Evolutionary conservation across 2,113 vertebrate species (phyloP), one percentile per base, ranked within the genome.

Genomic region (Phyllopteryx taeniolatus): DNA sequence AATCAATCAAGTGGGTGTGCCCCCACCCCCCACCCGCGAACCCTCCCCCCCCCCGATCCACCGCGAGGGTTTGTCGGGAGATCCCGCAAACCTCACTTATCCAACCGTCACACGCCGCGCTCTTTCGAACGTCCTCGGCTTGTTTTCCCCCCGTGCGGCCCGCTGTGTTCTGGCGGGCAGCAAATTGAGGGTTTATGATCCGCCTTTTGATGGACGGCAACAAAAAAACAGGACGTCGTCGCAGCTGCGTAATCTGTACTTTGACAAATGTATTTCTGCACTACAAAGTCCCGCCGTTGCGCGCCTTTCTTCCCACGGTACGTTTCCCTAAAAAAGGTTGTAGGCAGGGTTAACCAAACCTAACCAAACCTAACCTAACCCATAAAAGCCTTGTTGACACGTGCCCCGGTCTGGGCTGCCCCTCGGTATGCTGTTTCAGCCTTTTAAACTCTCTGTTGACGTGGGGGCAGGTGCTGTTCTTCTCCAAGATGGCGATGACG

Each of bases 1-100:
- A 82, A 87, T 92, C 90, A 87, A 85, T 91, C 87, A 88, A 74
- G 74, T 80, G 72, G 72, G 82, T 68, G 68, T 13, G 75, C 66
- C 68, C 1, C 27, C 27, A 27, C 1, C 65, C 83, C 87, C 87
- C 71, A 87, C 82, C 78, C 27, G 1, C 27, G 27, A 27, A 27
- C 27, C 27, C 27, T 27, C 27, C n/a, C 1, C 67, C 27, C n/a
- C 1, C 67, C 63, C 71, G 74, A 87, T 77, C 83, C 82, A 22
- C 77, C 72, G 84, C 86, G 78, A 87, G 74, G 83, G 78, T 83
- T 84, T 42, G 71, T 15, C 64, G 68, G 73, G 79, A 79, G 60
- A 0, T 68, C 74, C 78, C 76, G 73, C 81, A 82, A 81, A 78
- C 65, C 75, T 35, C 57, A 73, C 78, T 87, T 68, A 59, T 83